A percentile compares a stretch with the other conserved stretches of the same genome.
Conservation (phyloP, 1,140 invertebrate genomes). For the Drosophila hydei region DNA sequence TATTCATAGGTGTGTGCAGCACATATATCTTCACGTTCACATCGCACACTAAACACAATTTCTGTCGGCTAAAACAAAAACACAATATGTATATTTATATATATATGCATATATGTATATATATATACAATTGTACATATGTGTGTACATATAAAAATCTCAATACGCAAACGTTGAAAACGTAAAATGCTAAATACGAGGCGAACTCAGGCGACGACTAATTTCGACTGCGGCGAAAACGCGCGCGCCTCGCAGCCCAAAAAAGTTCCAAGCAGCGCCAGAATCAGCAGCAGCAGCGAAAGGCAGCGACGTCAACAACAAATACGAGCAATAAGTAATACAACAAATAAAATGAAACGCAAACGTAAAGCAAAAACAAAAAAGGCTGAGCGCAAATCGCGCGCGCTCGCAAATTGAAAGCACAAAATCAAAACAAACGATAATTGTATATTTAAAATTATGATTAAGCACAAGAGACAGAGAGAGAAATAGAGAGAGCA, state of each 20-base stretch:
- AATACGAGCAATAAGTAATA: conserved; percentile 46
- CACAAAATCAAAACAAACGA: conserved; percentile 80
- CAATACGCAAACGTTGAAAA: conserved; percentile 55
- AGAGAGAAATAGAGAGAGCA: conserved; percentile 14
- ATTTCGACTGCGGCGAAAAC: conserved; percentile 79
- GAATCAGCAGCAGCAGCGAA: conserved; percentile 48
- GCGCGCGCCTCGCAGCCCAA: conserved; percentile 42
- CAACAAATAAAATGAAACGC: conserved; percentile 16
- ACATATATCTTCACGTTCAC: conserved; percentile 49
- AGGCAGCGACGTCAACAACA: conserved; percentile 22
- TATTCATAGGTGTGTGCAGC: conserved; percentile 15
- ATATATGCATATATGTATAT: conserved; percentile 50
- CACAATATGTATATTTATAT: conserved; percentile 28
- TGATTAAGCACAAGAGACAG: conserved; percentile 62
- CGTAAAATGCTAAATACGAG: conserved; percentile 59
- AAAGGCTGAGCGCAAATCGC: conserved; percentile 61
- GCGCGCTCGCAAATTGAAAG: conserved; percentile 77
- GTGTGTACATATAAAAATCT: conserved; percentile 48
- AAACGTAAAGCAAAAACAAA: conserved; percentile 38
- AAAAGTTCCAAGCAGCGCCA: conserved; percentile 50
- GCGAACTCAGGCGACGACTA: conserved; percentile 69
- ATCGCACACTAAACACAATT: conserved; percentile 46
- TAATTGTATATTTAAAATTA: conserved; percentile 83
- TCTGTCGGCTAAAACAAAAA: conserved; percentile 31
- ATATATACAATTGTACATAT: conserved; percentile 52